Base-by-base conservation (phyloP, 2,888 invertebrate genomes). In the Lycophotia porphyrea region DNA sequence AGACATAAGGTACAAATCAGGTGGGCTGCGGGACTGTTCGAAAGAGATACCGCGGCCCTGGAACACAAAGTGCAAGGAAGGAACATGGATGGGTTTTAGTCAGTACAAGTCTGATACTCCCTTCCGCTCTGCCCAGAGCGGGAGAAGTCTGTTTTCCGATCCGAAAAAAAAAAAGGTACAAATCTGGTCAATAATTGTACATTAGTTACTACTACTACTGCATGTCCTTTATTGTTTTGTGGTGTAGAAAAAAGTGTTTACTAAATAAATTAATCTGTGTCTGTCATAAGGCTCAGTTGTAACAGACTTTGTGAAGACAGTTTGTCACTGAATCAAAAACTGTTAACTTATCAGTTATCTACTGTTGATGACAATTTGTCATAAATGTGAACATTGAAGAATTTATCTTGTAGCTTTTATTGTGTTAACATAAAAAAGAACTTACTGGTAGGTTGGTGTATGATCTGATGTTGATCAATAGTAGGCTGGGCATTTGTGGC, bases 401-500 rank as follows among this genome's bases (percentile, higher is more conserved):
- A 39, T 64, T 39, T 21, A 39, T 39, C 11, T 39, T 27, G n/a
- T 15, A 36, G 34, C 24, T 27, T 3, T 58, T 31, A 58, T 58
- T 31, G 9, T 18, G 18, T 58, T 18, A 58, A 58, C 18, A 58
- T 58, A 58, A 31, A 39, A 39, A 3, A n/a, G 0, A n/a, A 67
- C 80, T 90, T 90, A 97, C 97, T 97, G 69, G 97, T 88, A 2
- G 96, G 96, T 83, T 96, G 96, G 78, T 96, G 96, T 71, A 96
- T 88, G 5, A 96, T 94, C 83, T 95, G 96, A 73, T 95, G 96
- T 78, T 95, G 96, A 80, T 96, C 96, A 0, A 96, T 93, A 11
- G 95, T 88, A 1, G 93, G 93, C 77, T 95, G 95, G 0, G 94
- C 88, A 58, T 78, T 93, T 0, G 93, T 89, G 0, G 93, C 97